These are phyloP conservation scores for Ctena decussata DNA, from an alignment of 2,888 invertebrate genomes.

Conservation along the genomic window DNA sequence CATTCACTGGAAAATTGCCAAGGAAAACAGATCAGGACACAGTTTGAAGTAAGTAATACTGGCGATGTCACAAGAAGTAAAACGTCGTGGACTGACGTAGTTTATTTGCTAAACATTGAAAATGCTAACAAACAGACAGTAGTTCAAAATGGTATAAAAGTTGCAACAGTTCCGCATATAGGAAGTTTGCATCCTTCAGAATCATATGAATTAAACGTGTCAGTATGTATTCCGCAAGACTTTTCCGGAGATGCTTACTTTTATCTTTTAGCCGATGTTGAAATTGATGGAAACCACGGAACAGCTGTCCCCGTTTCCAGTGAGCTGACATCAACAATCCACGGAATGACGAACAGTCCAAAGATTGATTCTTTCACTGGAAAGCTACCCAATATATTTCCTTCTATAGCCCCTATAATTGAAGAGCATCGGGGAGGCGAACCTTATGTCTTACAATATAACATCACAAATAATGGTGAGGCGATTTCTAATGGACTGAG, in stretches of 20 bases:
- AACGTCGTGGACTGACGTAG: background rate
- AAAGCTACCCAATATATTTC: slow-evolving; percentile 20
- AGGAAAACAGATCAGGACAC: background rate
- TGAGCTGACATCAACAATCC: no score
- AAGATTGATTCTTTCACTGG: background rate
- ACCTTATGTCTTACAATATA: slow-evolving; percentile 33
- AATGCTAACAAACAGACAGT: background rate
- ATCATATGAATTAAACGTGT: slow-evolving; percentile 6
- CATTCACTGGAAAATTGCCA: background rate
- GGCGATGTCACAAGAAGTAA: background rate
- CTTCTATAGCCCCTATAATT: background rate
- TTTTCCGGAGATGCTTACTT: slow-evolving; percentile 17
- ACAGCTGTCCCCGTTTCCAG: background rate
- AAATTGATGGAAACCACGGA: no score
- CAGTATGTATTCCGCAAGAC: slow-evolving; percentile 19
- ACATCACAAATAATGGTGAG: slow-evolving; percentile 33
- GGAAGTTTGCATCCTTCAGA: slow-evolving; percentile 24
- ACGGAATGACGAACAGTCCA: background rate
- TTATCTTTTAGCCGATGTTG: slow-evolving; percentile 19
- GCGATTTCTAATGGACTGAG: background rate
- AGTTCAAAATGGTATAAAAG: background rate
- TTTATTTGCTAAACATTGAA: background rate
- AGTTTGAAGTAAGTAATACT: background rate
- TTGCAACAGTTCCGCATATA: background rate
- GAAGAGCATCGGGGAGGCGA: slow-evolving; percentile 31